These are phyloP conservation scores for Asteroscopus sphinx DNA, from an alignment of 2,888 invertebrate genomes.

Conservation along the genomic window DNA sequence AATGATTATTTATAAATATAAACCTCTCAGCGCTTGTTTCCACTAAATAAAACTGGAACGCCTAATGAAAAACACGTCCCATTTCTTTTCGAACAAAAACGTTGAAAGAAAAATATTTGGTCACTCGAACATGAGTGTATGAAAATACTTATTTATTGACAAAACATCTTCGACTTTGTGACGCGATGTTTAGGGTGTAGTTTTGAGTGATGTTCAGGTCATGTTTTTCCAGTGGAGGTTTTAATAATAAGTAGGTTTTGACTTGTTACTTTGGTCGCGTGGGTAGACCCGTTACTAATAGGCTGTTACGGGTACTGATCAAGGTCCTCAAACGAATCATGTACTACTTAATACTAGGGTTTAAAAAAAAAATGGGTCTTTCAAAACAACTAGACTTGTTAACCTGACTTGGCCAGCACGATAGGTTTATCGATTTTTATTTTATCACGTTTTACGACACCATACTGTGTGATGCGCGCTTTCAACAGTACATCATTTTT, in stretches of 20 bases:
- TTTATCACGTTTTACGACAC: too few relatives aligned
- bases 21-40: constrained; percentile 38
- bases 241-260: constrained; percentile 40
- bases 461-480: too few relatives aligned
- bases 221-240: constrained; percentile 50
- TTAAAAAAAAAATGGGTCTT: constrained; percentile 15
- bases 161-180: constrained; percentile 42
- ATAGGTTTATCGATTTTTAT: background rate
- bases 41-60: constrained; percentile 47
- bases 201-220: constrained; percentile 27
- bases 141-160: constrained; percentile 44
- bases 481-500: too few relatives aligned
- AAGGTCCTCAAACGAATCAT: constrained; percentile 26
- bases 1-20: constrained; percentile 49
- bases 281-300: constrained; percentile 26
- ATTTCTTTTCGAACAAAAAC: constrained; percentile 64
- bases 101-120: constrained; percentile 70
- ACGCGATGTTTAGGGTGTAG: constrained; percentile 11
- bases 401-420: background rate
- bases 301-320: constrained; percentile 35
- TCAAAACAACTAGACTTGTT: constrained; percentile 13
- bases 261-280: constrained; percentile 32
- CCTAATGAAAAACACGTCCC: constrained; percentile 43
- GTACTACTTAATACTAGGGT: constrained; percentile 19
- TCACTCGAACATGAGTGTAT: constrained; percentile 56